A percentile compares a stretch with the other conserved stretches of the same genome.
phyloP scores from a whole-genome alignment of 2,113 vertebrate genomes.

The Maccullochella peelii region DNA sequence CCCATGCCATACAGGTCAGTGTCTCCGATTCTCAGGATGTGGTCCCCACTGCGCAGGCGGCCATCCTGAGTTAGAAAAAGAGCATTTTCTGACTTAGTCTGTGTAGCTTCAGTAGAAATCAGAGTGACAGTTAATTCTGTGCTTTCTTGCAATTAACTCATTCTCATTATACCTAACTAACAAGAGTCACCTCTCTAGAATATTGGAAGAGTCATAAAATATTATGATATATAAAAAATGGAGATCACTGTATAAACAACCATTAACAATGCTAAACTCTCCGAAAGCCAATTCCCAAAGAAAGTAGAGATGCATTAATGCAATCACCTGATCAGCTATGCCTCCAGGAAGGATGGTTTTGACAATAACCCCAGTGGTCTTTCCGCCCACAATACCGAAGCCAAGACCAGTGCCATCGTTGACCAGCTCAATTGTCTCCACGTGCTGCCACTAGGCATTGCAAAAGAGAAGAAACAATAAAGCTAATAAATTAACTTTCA shows the following conservation, averaged over 20 bases:
- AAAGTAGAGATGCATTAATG: neutral
- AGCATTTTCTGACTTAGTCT: neutral
- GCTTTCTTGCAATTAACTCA: conserved; percentile 9
- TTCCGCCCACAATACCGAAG: conserved; percentile 96
- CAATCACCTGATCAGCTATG: conserved; percentile 92
- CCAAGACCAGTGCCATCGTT: conserved; percentile 96
- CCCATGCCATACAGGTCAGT: conserved; percentile 93
- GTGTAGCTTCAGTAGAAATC: conserved; percentile 3
- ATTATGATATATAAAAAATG: no score
- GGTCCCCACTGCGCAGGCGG: conserved; percentile 92
- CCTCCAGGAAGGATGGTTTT: conserved; percentile 96
- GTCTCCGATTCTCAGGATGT: conserved; percentile 94
- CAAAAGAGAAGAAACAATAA: neutral
- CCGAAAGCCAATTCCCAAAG: neutral
- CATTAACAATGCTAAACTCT: neutral
- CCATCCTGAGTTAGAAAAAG: conserved; percentile 85
- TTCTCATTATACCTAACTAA: conserved; percentile 15
- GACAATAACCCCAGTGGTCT: conserved; percentile 93
- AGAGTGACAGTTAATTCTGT: conserved; percentile 32
- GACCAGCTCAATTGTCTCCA: conserved; percentile 94
- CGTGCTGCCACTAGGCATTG: conserved; percentile 89
- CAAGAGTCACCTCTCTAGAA: neutral
- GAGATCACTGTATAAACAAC: neutral
- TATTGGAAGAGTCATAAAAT: conserved; percentile 7
- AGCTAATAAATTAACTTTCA: neutral